Evolutionary conservation across 2,888 invertebrate genomes (phyloP).

Genomic region (Chironomus tentans): DNA sequence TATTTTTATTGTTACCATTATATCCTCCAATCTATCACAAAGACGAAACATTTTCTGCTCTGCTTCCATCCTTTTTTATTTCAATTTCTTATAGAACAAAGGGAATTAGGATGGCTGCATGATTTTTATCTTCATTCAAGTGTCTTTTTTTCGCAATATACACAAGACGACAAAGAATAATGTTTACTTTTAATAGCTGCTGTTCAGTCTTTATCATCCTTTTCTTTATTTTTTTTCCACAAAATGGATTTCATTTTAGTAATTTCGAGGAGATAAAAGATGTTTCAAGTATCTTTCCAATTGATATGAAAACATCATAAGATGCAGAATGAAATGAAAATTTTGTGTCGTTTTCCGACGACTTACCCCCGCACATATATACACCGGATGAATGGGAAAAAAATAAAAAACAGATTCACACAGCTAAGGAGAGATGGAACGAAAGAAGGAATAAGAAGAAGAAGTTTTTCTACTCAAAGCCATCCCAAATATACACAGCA

Average conservation of each 20-base stretch:
- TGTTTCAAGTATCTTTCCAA: not conserved
- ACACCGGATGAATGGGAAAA: not conserved
- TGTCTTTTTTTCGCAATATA: not conserved
- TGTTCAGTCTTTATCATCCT: constrained; percentile 19
- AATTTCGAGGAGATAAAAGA: not conserved
- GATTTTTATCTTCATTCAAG: not conserved
- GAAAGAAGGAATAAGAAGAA: not conserved
- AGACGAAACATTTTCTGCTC: not conserved
- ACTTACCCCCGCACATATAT: not conserved
- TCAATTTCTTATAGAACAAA: not conserved
- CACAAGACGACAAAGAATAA: not conserved
- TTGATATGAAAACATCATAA: constrained; percentile 15
- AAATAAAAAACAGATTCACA: constrained; percentile 21
- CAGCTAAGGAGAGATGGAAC: constrained; percentile 7
- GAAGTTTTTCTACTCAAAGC: constrained; percentile 1
- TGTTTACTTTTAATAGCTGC: constrained; percentile 24
- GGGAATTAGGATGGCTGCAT: not conserved
- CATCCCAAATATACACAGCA: not conserved
- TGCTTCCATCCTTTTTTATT: not conserved
- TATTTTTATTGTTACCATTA: not conserved
- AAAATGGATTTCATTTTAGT: constrained; percentile 27
- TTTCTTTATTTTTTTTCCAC: constrained; percentile 29
- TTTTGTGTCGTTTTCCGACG: not conserved
- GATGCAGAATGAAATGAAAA: constrained; percentile 16
- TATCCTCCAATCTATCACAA: too few species aligned